Conservation (phyloP, 2,797 vertebrate species). For the Lagodon rhomboides region DNA sequence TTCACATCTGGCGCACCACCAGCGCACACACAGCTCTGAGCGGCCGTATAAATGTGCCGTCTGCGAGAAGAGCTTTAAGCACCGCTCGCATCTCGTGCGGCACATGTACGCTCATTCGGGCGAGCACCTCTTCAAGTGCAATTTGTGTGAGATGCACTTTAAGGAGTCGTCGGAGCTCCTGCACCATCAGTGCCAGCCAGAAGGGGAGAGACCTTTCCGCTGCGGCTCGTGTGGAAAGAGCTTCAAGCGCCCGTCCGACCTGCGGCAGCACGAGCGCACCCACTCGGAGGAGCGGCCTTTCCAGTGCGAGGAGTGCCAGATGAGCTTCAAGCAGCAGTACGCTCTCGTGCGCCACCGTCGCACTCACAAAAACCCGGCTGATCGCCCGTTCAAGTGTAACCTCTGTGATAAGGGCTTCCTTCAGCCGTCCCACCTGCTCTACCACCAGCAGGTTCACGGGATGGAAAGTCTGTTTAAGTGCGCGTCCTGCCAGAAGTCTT, state of each 20-base stretch:
- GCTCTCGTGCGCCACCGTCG: slow-evolving; percentile 95
- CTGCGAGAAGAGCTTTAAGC: slow-evolving; percentile 98
- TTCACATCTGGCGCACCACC: slow-evolving; percentile 96
- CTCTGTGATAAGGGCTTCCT: slow-evolving; percentile 97
- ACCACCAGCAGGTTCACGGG: slow-evolving; percentile 96
- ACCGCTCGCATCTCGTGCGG: slow-evolving; percentile 96
- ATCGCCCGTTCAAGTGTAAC: slow-evolving; percentile 96
- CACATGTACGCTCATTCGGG: slow-evolving; percentile 98
- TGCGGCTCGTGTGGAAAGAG: slow-evolving; percentile 94
- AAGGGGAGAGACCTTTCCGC: slow-evolving; percentile 94
- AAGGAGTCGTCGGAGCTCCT: slow-evolving; percentile 96
- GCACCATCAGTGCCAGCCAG: slow-evolving; percentile 96
- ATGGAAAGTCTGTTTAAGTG: slow-evolving; percentile 98
- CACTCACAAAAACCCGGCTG: slow-evolving; percentile 91
- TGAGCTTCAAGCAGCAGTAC: slow-evolving; percentile 99
- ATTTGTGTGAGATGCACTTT: slow-evolving; percentile 95
- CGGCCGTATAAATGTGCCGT: slow-evolving; percentile 96
- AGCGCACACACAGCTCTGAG: slow-evolving; percentile 96
- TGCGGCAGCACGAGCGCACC: slow-evolving; percentile 96
- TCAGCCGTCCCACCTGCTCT: slow-evolving; percentile 95
- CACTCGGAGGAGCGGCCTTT: slow-evolving; percentile 97
- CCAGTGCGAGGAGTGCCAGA: slow-evolving; percentile 97
- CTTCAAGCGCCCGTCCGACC: slow-evolving; percentile 95
- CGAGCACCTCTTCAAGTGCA: slow-evolving; percentile 97
- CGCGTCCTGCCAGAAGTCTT: slow-evolving; percentile 96